A percentile compares a stretch with the other conserved stretches of the same genome.
These are phyloP conservation scores for Actenoides hombroni DNA, from an alignment of 2,113 vertebrate genomes.

Conservation along the genomic window DNA sequence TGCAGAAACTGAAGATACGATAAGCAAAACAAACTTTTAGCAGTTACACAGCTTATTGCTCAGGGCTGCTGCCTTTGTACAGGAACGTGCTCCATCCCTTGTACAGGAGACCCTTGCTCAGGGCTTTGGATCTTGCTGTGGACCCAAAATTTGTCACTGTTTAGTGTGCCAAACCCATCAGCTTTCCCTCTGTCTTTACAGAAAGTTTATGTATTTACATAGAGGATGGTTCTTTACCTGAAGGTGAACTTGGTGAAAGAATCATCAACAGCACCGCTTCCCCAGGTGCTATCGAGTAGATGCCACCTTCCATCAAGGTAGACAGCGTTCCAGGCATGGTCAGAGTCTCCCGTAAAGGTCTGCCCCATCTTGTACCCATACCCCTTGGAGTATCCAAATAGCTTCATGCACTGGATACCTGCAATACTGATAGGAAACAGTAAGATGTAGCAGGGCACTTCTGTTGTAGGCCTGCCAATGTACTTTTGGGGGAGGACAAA, in stretches of 20 bases:
- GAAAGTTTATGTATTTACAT: not conserved
- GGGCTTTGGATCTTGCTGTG: not conserved
- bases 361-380: conserved; percentile 73
- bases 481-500: not conserved
- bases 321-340: conserved; percentile 82
- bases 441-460: not conserved
- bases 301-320: conserved; percentile 82
- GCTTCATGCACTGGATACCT: conserved; percentile 78
- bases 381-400: conserved; percentile 80
- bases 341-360: conserved; percentile 70
- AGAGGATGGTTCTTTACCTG: conserved; percentile 64
- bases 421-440: conserved; percentile 66
- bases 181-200: not conserved
- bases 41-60: not conserved
- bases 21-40: not conserved
- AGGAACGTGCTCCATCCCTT: not conserved
- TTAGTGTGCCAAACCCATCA: not conserved
- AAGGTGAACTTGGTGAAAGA: conserved; percentile 76
- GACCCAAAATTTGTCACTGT: not conserved
- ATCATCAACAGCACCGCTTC: conserved; percentile 73
- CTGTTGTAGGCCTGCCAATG: not conserved
- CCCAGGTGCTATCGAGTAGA: conserved; percentile 86
- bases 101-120: not conserved
- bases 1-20: not conserved
- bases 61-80: not conserved